Conservation (phyloP, 2,113 vertebrate species). For the Hepsetus odoe region DNA sequence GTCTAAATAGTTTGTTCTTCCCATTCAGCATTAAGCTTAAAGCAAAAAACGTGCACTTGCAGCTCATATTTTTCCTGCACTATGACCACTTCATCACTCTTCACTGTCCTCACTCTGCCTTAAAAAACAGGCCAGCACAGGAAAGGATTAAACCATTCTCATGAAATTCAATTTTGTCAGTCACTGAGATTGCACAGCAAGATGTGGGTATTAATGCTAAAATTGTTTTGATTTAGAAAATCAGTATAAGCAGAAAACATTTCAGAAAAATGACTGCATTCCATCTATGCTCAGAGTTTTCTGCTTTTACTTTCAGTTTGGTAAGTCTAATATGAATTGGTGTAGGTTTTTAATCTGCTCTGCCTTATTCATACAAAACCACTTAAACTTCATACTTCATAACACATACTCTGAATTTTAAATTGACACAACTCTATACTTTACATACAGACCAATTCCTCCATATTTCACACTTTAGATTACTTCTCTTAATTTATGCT, state of each 20-base stretch:
- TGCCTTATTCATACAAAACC: too few species aligned
- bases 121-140: conserved; percentile 19
- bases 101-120: background rate
- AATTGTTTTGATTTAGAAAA: conserved; percentile 10
- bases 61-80: conserved; percentile 39
- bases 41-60: conserved; percentile 44
- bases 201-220: conserved; percentile 3
- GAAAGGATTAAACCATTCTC: conserved; percentile 14
- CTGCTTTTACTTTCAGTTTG: background rate
- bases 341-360: too few species aligned
- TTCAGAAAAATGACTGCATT: background rate
- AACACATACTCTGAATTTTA: too few species aligned
- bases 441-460: background rate
- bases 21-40: conserved; percentile 45
- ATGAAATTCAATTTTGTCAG: conserved; percentile 30
- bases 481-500: background rate
- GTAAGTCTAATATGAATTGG: too few species aligned
- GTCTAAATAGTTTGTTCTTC: conserved; percentile 45
- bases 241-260: background rate
- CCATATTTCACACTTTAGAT: background rate
- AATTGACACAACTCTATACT: background rate
- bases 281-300: background rate
- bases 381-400: too few species aligned
- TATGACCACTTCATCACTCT: conserved; percentile 45
- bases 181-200: background rate